These are phyloP conservation scores for Lerista edwardsae DNA, from an alignment of 2,797 vertebrate species.

Conservation along the genomic window DNA sequence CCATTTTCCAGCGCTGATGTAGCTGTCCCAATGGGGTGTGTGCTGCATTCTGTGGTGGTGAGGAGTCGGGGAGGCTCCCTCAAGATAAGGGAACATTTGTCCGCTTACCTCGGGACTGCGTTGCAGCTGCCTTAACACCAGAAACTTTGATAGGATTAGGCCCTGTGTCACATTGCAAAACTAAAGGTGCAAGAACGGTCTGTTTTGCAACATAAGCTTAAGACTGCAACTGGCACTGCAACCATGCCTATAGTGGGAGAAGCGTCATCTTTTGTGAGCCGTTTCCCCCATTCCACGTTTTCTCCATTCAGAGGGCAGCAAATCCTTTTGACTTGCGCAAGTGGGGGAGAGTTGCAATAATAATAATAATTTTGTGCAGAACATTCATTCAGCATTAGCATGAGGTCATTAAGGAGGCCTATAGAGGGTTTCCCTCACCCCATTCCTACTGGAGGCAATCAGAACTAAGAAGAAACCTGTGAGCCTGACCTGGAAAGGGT, in stretches of 20 bases:
- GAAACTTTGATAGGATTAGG: no score
- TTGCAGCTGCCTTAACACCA: no score
- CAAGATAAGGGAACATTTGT: no score
- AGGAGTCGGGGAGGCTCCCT: no score
- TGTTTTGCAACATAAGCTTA: background rate
- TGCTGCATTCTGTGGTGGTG: no score
- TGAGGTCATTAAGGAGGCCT: background rate
- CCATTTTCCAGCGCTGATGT: no score
- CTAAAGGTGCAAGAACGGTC: no score
- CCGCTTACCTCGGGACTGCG: no score
- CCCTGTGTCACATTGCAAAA: no score
- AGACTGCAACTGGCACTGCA: background rate
- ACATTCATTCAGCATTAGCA: background rate
- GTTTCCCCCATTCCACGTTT: background rate
- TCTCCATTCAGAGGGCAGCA: background rate
- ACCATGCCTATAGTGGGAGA: background rate
- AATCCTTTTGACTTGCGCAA: background rate
- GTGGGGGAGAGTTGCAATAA: background rate
- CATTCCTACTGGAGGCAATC: background rate
- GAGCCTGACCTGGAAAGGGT: conserved; percentile 12
- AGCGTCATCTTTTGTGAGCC: background rate
- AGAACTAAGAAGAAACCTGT: conserved; percentile 9
- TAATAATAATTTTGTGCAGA: background rate
- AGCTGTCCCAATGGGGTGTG: no score
- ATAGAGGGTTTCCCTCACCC: background rate